phyloP scores from a whole-genome alignment of 2,888 invertebrate species.

The Lordiphosa andalusiaca region DNA sequence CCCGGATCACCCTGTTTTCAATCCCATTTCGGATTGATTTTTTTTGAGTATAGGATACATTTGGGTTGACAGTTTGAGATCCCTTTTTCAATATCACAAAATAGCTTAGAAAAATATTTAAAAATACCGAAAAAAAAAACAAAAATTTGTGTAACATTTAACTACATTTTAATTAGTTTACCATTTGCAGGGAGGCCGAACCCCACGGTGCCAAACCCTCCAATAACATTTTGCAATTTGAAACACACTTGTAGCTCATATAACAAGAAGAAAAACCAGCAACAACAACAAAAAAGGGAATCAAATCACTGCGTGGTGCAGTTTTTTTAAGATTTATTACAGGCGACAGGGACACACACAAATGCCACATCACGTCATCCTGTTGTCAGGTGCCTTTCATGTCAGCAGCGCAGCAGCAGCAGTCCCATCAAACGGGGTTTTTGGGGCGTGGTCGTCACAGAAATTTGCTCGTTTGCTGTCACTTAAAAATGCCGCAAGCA shows the following conservation, averaged over 20 bases:
- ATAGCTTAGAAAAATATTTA: no score
- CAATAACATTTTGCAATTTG: constrained; percentile 12
- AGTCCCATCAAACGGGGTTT: constrained; percentile 5
- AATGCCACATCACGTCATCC: constrained; percentile 15
- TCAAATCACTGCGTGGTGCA: constrained; percentile 56
- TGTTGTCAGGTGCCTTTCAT: constrained; percentile 57
- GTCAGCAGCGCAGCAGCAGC: constrained; percentile 2
- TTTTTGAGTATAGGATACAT: no score
- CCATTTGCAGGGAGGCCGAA: background rate
- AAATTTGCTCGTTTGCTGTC: constrained; percentile 64
- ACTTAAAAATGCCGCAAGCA: constrained; percentile 73
- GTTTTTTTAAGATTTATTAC: constrained; percentile 70
- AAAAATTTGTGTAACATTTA: no score
- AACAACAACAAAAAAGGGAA: constrained; percentile 15
- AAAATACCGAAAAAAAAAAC: no score
- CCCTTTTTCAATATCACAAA: no score
- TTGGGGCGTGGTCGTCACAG: constrained; percentile 32
- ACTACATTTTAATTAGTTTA: background rate
- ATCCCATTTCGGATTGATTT: no score
- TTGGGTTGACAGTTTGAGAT: no score
- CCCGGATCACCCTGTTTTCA: no score
- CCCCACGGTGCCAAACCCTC: constrained; percentile 8
- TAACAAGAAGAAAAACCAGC: constrained; percentile 9
- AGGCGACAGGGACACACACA: constrained; percentile 45
- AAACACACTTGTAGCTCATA: constrained; percentile 50